A percentile compares a stretch with the other conserved stretches of the same genome.
phyloP scores from a whole-genome alignment of 2,797 vertebrate species.

The Neosilurus mollespiculum region DNA sequence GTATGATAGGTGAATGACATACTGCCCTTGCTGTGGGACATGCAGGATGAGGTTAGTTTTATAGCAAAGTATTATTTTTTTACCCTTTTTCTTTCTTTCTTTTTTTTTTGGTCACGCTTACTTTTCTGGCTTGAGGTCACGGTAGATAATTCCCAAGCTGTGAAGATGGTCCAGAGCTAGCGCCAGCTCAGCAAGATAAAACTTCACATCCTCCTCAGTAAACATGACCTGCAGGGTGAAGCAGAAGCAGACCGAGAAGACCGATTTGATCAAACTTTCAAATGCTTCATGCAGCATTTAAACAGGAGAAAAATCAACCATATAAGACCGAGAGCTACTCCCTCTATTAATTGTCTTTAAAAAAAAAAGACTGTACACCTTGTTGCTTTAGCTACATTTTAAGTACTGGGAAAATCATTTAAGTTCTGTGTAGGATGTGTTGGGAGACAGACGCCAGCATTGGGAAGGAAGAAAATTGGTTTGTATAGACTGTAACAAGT shows the following conservation, averaged over 20 bases:
- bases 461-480: conserved; percentile 41
- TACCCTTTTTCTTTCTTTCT: neutral
- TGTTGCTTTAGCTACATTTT: conserved; percentile 28
- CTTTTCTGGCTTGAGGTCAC: conserved; percentile 97
- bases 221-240: conserved; percentile 88
- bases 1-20: neutral
- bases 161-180: conserved; percentile 95
- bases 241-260: neutral
- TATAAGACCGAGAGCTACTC: neutral
- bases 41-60: neutral
- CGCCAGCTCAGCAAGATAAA: conserved; percentile 95
- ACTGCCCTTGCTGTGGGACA: neutral
- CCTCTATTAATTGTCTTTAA: neutral
- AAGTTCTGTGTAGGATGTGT: conserved; percentile 24
- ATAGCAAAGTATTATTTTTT: neutral
- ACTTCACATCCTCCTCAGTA: conserved; percentile 97
- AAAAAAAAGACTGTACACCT: neutral
- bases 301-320: neutral
- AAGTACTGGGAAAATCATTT: conserved; percentile 44
- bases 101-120: conserved; percentile 61
- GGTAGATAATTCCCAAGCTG: conserved; percentile 94
- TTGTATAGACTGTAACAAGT: conserved; percentile 36
- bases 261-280: neutral
- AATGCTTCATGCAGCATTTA: neutral
- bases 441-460: conserved; percentile 40